Conservation (phyloP, 2,888 invertebrate genomes). For the Cataglyphis altisquamis region DNA sequence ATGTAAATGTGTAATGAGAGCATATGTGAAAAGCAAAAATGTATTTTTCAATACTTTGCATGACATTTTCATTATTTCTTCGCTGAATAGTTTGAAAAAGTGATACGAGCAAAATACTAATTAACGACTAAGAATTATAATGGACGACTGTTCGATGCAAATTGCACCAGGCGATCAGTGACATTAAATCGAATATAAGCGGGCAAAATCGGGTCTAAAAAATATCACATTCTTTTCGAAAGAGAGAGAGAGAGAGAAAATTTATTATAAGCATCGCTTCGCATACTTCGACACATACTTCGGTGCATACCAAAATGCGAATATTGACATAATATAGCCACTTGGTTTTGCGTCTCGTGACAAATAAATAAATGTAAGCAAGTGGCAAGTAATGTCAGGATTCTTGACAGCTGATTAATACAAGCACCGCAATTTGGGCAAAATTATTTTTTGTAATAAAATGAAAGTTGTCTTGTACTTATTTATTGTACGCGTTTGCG, state of each 20-base stretch:
- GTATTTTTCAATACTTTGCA: background rate
- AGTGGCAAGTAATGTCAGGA: background rate
- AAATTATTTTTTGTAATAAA: background rate
- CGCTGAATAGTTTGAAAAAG: background rate
- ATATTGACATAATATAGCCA: background rate
- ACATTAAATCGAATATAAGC: conserved; percentile 1
- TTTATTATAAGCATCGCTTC: background rate
- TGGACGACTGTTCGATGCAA: background rate
- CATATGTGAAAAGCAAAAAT: background rate
- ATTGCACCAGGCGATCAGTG: background rate
- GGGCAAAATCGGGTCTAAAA: background rate
- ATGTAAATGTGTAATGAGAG: background rate
- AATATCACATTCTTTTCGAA: too few relatives aligned
- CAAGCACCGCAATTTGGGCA: background rate
- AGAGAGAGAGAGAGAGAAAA: background rate
- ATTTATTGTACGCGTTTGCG: background rate
- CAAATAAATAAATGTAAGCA: background rate
- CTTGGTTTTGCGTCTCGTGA: background rate
- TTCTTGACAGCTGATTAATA: background rate
- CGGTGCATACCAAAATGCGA: background rate
- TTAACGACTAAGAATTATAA: background rate
- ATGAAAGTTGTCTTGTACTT: background rate
- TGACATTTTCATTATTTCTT: background rate
- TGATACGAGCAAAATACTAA: background rate
- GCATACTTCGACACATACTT: background rate